phyloP scores from a whole-genome alignment of 1,140 invertebrate genomes.

The Drosophila grimshawi region DNA sequence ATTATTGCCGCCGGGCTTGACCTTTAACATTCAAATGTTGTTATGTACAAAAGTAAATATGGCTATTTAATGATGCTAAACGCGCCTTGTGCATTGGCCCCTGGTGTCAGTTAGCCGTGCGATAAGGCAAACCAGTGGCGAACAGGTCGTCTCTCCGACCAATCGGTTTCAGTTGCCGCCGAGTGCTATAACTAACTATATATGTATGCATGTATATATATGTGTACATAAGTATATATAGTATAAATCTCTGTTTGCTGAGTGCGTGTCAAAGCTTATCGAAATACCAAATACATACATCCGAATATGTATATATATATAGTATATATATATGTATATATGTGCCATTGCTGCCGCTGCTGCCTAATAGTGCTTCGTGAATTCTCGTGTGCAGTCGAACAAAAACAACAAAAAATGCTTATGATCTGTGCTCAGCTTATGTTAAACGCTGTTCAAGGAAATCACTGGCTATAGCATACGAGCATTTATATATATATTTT shows the following conservation, averaged over 20 bases:
- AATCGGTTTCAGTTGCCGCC: slow-evolving; percentile 21
- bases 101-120: slow-evolving; percentile 43
- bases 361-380: slow-evolving; percentile 51
- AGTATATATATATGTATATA: not conserved
- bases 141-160: slow-evolving; percentile 37
- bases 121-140: slow-evolving; percentile 72
- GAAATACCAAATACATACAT: slow-evolving; percentile 3
- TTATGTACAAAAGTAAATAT: slow-evolving; percentile 13
- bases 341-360: slow-evolving; percentile 26
- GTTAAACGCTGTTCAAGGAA: slow-evolving; percentile 71
- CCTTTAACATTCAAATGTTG: slow-evolving; percentile 47
- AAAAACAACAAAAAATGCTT: slow-evolving; percentile 28
- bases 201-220: not conserved
- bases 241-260: slow-evolving; percentile 2
- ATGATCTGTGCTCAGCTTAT: slow-evolving; percentile 50
- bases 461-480: slow-evolving; percentile 23
- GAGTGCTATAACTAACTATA: slow-evolving; percentile 10
- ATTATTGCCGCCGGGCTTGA: slow-evolving; percentile 19
- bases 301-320: not conserved
- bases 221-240: slow-evolving; percentile 4
- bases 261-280: slow-evolving; percentile 43
- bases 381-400: slow-evolving; percentile 62
- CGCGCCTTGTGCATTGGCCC: slow-evolving; percentile 63
- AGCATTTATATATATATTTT: slow-evolving; percentile 30
- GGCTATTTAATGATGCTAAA: slow-evolving; percentile 46